A percentile compares a stretch with the other conserved stretches of the same genome.
phyloP scores from a whole-genome alignment of 2,797 vertebrate species.

The Sebastes steindachneri region DNA sequence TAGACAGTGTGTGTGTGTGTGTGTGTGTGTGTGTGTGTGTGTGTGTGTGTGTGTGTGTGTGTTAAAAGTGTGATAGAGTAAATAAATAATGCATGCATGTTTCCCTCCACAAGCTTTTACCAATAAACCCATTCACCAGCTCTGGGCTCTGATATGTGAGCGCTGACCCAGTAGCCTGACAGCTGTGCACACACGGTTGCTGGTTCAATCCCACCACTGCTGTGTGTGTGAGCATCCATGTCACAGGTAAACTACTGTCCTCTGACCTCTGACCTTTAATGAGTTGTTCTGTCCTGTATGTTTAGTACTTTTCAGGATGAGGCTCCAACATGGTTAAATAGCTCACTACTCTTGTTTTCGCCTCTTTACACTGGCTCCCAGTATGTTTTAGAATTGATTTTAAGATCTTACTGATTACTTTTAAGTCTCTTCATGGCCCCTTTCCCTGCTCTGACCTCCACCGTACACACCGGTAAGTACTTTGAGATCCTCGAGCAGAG shows the following conservation, averaged over 20 bases:
- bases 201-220: not conserved
- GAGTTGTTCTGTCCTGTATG: not conserved
- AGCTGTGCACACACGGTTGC: not conserved
- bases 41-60: not conserved
- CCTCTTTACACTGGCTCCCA: too few relatives aligned
- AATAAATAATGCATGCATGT: slow-evolving; percentile 60
- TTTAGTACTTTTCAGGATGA: not conserved
- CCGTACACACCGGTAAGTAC: too few relatives aligned
- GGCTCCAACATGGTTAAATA: too few relatives aligned
- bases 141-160: not conserved
- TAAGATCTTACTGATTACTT: too few relatives aligned
- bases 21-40: not conserved
- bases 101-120: slow-evolving; percentile 54
- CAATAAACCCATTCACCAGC: slow-evolving; percentile 49
- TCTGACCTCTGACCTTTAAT: not conserved
- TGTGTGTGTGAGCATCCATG: not conserved
- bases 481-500: too few relatives aligned
- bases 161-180: not conserved
- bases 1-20: not conserved
- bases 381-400: too few relatives aligned
- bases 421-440: too few relatives aligned
- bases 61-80: slow-evolving; percentile 41
- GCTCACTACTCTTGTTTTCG: too few relatives aligned
- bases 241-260: not conserved
- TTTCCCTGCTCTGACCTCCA: too few relatives aligned